phyloP scores from a whole-genome alignment of 2,113 vertebrate species.

The Crypturellus undulatus region DNA sequence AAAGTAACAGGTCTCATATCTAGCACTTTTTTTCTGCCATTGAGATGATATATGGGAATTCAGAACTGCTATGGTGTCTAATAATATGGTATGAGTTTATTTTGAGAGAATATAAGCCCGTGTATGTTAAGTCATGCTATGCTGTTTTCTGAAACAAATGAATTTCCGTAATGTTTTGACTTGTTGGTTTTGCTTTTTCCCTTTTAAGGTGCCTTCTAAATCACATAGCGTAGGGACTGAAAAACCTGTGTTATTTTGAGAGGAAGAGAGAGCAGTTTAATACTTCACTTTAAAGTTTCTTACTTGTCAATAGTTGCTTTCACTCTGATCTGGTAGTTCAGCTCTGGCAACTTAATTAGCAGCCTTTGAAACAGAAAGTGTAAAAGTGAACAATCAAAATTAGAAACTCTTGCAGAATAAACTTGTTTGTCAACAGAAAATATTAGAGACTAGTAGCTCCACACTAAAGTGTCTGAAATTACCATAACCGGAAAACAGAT shows the following conservation, averaged over 20 bases:
- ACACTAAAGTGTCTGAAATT: not conserved
- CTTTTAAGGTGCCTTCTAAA: conserved; percentile 36
- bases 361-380: conserved; percentile 80
- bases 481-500: not conserved
- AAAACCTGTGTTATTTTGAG: not conserved
- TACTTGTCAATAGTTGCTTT: conserved; percentile 98
- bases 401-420: not conserved
- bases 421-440: not conserved
- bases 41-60: not conserved
- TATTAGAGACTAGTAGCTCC: not conserved
- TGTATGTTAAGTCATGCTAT: not conserved
- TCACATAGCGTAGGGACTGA: not conserved
- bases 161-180: not conserved
- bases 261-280: not conserved
- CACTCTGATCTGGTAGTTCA: conserved; percentile 97
- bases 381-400: not conserved
- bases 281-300: conserved; percentile 61
- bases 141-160: not conserved
- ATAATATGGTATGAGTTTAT: not conserved
- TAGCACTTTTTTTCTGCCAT: not conserved
- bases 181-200: not conserved
- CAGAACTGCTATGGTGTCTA: not conserved
- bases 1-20: not conserved
- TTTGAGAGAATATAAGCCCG: not conserved
- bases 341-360: conserved; percentile 93